Conservation (phyloP, 2,113 vertebrate species). For the Athene noctua region DNA sequence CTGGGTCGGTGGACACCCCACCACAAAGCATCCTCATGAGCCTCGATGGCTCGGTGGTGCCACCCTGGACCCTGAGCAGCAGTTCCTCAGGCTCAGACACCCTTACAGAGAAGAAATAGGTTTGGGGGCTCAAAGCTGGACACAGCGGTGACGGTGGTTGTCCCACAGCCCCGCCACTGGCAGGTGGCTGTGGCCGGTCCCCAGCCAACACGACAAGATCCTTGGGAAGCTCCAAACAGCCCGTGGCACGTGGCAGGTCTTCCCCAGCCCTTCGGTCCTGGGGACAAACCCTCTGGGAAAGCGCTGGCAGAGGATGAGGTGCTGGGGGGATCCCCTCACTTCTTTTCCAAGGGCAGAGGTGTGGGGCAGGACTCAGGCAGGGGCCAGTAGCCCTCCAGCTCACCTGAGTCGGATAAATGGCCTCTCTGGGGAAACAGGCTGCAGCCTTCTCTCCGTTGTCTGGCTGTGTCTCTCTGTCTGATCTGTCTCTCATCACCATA, state of each 20-base stretch:
- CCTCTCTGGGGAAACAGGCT: background rate
- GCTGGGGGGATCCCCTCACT: too few species aligned
- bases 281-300: background rate
- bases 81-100: rapidly evolving
- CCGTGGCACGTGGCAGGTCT: too few species aligned
- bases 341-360: background rate
- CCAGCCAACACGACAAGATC: background rate
- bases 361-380: background rate
- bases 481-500: background rate
- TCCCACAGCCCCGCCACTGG: background rate
- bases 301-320: background rate
- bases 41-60: rapidly evolving
- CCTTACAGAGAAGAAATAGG: background rate
- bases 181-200: background rate
- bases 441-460: background rate
- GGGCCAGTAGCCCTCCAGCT: background rate
- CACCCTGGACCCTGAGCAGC: background rate
- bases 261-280: background rate
- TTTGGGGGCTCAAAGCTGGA: background rate
- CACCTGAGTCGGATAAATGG: background rate
- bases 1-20: background rate
- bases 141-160: rapidly evolving
- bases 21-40: rapidly evolving
- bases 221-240: background rate
- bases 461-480: background rate